Evolutionary conservation across 1,140 invertebrate genomes (phyloP), one percentile per base, ranked within the genome.

Genomic region (Gryllus bimaculatus): DNA sequence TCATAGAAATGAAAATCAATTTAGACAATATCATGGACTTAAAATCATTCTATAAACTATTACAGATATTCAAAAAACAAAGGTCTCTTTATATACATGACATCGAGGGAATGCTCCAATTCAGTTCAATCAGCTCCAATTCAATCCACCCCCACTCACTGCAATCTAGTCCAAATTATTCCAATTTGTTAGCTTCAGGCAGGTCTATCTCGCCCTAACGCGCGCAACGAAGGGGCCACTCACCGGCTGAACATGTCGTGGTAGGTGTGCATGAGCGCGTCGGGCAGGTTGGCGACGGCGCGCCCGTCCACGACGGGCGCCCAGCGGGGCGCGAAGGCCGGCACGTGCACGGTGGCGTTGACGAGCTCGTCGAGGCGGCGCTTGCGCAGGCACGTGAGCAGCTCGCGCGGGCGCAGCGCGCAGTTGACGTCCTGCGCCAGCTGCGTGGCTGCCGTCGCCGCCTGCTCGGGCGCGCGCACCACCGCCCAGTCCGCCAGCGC

Each of bases 351-450:
- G 12, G 74, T 10, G 10, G 47, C 74, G 12, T 10, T 20, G 12
- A 75, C 10, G 10, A 75, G 74, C 74, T 21, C 74, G 10, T 75
- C 10, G 12, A 75, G 74, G 74, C 21, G 74, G 12, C 74, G 74
- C 74, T 12, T n/a, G 74, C 74, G 74, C 74, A 75, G 74, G n/a
- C 74, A 75, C 21, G 74, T n/a, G 10, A 75, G n/a, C 74, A 75
- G 74, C 21, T 75, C 20, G 12, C 21, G 12, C 10, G 21, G 21
- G 74, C 21, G 74, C 74, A 75, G 74, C 10, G 20, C 74, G 74
- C 74, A 75, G 74, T 75, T 75, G 74, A 75, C 74, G 74, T 12
- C 21, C 21, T 47, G 74, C 47, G 74, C 74, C n/a, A 75, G 12
- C 54, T 66, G 54, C 54, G 54, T 66, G 54, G 54, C 54, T 2